phyloP scores from a whole-genome alignment of 2,888 invertebrate species.

The Lochmaea capreae region DNA sequence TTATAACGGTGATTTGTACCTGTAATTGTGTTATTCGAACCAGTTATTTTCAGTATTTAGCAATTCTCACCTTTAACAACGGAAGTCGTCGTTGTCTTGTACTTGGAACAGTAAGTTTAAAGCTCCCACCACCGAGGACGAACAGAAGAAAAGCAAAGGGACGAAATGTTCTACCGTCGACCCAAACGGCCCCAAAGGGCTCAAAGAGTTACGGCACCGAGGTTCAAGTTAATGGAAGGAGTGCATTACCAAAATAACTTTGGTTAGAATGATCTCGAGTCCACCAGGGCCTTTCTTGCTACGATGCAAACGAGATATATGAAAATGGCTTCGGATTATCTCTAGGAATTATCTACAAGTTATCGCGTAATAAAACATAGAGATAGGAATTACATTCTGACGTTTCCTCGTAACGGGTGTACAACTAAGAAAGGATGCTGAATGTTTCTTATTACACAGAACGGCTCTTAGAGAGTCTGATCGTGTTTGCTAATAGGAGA shows the following conservation, averaged over 20 bases:
- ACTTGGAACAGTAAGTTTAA: constrained; percentile 7
- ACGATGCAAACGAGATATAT: constrained; percentile 38
- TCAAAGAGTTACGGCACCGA: constrained; percentile 52
- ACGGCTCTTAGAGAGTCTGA: no score
- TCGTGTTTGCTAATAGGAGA: no score
- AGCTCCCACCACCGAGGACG: constrained; percentile 43
- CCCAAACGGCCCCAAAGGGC: constrained; percentile 45
- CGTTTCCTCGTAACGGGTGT: no score
- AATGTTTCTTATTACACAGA: no score
- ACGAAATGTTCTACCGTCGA: constrained; percentile 36
- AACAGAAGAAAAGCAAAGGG: constrained; percentile 40
- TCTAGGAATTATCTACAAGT: constrained; percentile 20
- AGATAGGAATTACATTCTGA: neutral
- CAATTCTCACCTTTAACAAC: constrained; percentile 16
- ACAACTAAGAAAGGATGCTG: no score
- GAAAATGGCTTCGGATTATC: constrained; percentile 44
- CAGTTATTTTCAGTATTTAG: no score
- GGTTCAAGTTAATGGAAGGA: constrained; percentile 54
- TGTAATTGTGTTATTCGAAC: no score
- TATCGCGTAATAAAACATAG: constrained; percentile 23
- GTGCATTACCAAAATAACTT: constrained; percentile 65
- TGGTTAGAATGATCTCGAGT: constrained; percentile 56
- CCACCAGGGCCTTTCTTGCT: constrained; percentile 42
- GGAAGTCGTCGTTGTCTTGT: constrained; percentile 25
- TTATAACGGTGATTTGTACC: no score